Conservation (phyloP, 2,888 invertebrate genomes). For the Nebria salina region DNA sequence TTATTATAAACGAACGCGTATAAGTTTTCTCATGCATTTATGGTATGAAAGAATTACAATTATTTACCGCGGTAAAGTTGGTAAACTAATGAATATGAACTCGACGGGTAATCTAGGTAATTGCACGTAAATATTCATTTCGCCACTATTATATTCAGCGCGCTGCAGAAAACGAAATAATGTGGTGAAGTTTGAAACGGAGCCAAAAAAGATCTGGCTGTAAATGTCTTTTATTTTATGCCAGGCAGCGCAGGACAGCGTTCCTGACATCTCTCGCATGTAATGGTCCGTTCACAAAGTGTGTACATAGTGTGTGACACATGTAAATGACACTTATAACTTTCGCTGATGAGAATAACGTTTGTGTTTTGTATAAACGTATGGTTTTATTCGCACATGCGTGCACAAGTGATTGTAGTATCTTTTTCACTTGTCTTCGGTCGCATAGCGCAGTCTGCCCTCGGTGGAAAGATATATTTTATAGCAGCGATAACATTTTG, state of each 20-base stretch:
- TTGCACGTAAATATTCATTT: slow-evolving; percentile 40
- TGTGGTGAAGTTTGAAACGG: slow-evolving; percentile 24
- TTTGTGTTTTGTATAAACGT: slow-evolving; percentile 40
- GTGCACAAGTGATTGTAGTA: not conserved
- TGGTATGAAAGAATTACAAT: not conserved
- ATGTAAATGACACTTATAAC: slow-evolving; percentile 46
- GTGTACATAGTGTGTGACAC: slow-evolving; percentile 42
- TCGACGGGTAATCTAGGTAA: slow-evolving; percentile 32
- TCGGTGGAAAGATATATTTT: slow-evolving; percentile 34
- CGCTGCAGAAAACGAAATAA: not conserved
- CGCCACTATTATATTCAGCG: slow-evolving; percentile 24
- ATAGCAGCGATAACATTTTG: slow-evolving; percentile 40
- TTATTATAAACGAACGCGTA: slow-evolving; percentile 40
- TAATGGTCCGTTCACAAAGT: slow-evolving; percentile 45
- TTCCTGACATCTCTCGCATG: slow-evolving; percentile 32
- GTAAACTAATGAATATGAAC: slow-evolving; percentile 35
- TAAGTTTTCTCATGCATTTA: slow-evolving; percentile 37
- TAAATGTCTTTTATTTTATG: slow-evolving; percentile 27
- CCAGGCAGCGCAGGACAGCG: slow-evolving; percentile 10
- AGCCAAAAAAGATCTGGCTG: not conserved
- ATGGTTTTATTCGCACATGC: slow-evolving; percentile 41
- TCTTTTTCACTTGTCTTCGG: not conserved
- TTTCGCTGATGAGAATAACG: slow-evolving; percentile 39
- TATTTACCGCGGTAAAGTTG: not conserved
- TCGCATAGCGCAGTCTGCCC: no score